These are phyloP conservation scores for Apantesis nais DNA, from an alignment of 2,888 invertebrate genomes.

Conservation along the genomic window DNA sequence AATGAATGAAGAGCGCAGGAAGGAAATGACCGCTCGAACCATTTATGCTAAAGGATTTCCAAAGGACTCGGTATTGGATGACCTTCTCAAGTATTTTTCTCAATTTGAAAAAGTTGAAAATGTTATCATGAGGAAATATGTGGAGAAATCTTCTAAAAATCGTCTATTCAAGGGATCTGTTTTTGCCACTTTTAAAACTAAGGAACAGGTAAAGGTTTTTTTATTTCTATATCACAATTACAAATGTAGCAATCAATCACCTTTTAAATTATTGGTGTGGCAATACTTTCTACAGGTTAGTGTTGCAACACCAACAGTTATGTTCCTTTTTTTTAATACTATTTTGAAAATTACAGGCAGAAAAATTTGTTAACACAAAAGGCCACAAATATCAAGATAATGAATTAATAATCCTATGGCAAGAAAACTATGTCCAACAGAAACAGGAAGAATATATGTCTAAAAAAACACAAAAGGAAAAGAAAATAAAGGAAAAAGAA, in stretches of 20 bases:
- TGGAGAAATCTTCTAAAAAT: conserved; percentile 87
- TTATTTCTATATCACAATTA: too few species aligned
- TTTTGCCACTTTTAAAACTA: conserved; percentile 93
- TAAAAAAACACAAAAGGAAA: conserved; percentile 85
- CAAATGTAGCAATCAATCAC: too few species aligned
- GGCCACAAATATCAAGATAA: conserved; percentile 89
- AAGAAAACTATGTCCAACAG: conserved; percentile 88
- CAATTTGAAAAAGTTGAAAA: conserved; percentile 89
- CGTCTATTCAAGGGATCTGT: conserved; percentile 95
- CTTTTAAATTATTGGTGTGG: neutral
- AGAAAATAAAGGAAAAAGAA: conserved; percentile 80
- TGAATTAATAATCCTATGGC: conserved; percentile 89
- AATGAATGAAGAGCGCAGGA: conserved; percentile 92
- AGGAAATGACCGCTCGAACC: conserved; percentile 90
- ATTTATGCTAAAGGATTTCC: conserved; percentile 96
- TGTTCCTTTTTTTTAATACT: neutral
- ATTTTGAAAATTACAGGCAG: conserved; percentile 77
- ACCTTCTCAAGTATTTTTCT: conserved; percentile 90
- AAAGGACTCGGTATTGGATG: conserved; percentile 88
- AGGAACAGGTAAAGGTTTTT: conserved; percentile 86
- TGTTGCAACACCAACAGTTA: neutral
- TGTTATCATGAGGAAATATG: conserved; percentile 87
- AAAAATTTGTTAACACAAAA: conserved; percentile 90
- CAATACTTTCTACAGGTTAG: neutral
- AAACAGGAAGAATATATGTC: conserved; percentile 89